Evolutionary conservation across 2,797 vertebrate genomes (phyloP), one percentile per base, ranked within the genome.

Genomic region (Kryptolebias ocellatus): DNA sequence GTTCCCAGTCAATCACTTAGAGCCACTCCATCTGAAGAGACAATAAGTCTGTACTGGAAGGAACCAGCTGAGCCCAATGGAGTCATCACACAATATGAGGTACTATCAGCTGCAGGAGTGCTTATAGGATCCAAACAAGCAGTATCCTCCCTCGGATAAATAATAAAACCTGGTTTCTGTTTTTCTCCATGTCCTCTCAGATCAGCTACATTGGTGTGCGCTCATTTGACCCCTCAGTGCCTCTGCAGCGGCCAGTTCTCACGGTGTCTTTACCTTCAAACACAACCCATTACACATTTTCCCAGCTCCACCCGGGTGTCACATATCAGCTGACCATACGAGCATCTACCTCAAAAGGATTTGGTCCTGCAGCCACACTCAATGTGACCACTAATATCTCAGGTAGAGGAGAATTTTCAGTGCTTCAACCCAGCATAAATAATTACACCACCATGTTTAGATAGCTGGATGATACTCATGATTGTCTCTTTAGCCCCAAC

Each of bases 351-450:
- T 70, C 96, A 69, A 99, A 98, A 86, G 98, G 98, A 1, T 99
- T 98, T 31, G 98, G 98, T 2, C 94, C 95, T 14, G 94, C 96
- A 7, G 95, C 95, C 24, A 94, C 94, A 0, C 94, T 98, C 80
- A 99, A 99, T 0, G 94, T 99, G 62, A 98, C 97, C n/a, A 99
- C 98, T 47, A 99, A 99, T 73, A 99, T 99, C 72, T 99, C 98
- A 87, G 98, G 98, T 99, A 90, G 2, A 59, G 34, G 17, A 61
- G 14, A 10, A 0, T 3, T 28, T 63, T 58, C 5, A 15, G 14
- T 7, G 27, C 11, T 3, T 63, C 29, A 28, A 28, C 11, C 34
- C 29, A 18, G 45, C n/a, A 31, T 9, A 46, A 14, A 42, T 1
- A 0, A 46, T 2, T 37, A 20, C 1, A 3, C 14, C 47, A 28